Evolutionary conservation across 2,888 invertebrate genomes (phyloP).

Genomic region (Psococerastis gibbosa): DNA sequence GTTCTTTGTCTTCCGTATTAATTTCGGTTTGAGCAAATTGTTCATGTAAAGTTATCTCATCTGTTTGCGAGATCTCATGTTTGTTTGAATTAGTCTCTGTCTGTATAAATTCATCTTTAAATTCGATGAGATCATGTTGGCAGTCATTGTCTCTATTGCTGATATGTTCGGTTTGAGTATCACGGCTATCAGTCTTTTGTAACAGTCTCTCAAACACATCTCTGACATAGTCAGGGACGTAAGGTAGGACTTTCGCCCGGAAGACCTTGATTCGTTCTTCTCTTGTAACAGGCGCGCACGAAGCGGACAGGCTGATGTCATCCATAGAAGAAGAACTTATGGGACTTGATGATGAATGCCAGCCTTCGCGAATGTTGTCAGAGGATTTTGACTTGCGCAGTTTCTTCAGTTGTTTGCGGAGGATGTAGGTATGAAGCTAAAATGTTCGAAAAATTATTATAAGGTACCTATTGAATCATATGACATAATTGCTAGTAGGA

Average conservation of each 20-base stretch:
- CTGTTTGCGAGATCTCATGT: background rate
- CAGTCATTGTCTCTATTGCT: background rate
- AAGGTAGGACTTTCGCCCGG: background rate
- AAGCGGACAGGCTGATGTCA: too few species aligned
- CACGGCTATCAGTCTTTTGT: slow-evolving; percentile 1
- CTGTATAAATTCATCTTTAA: background rate
- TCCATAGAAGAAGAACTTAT: background rate
- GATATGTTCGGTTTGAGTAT: slow-evolving; percentile 8
- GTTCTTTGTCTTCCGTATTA: background rate
- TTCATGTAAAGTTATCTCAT: background rate
- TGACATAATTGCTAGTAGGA: too few species aligned
- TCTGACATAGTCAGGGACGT: background rate
- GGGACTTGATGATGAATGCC: background rate
- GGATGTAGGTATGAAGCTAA: slow-evolving; percentile 1
- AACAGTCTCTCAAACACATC: background rate
- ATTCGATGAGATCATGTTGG: background rate
- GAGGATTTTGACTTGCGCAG: background rate
- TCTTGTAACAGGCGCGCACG: too few species aligned
- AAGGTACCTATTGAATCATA: too few species aligned
- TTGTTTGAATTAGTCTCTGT: background rate
- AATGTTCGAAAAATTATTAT: background rate
- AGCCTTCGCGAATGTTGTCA: background rate
- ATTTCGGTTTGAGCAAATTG: background rate
- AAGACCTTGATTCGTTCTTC: slow-evolving; percentile 1
- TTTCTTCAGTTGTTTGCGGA: slow-evolving; percentile 3